These are phyloP conservation scores for Calliphora vomitoria DNA, from an alignment of 2,888 invertebrate genomes.

Conservation along the genomic window DNA sequence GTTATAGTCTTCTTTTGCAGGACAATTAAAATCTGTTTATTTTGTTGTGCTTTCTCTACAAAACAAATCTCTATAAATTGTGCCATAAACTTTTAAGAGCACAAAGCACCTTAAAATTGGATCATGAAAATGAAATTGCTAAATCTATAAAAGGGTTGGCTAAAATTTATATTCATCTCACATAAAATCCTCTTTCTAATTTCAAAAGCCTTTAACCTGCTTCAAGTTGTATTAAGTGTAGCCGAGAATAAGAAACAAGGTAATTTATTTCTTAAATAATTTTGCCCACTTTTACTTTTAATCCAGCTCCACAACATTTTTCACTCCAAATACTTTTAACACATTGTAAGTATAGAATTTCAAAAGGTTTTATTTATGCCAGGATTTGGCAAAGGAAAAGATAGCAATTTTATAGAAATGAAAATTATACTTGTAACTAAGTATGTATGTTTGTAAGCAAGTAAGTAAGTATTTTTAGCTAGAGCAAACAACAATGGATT, in stretches of 20 bases:
- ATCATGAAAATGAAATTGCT: conserved; percentile 2
- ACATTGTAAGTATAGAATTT: conserved; percentile 44
- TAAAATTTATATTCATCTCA: conserved; percentile 11
- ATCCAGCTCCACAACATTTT: conserved; percentile 42
- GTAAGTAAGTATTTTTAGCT: conserved; percentile 19
- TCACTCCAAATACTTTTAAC: conserved; percentile 68
- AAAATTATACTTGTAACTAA: conserved; percentile 32
- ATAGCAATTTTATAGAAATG: conserved; percentile 1
- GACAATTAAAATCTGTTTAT: conserved; percentile 7
- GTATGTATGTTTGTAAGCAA: neutral
- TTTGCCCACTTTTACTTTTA: conserved; percentile 47
- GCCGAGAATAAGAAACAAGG: neutral
- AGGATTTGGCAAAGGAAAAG: neutral
- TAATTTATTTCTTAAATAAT: conserved; percentile 43
- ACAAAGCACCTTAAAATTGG: neutral
- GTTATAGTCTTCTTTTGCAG: neutral
- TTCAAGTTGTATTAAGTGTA: neutral
- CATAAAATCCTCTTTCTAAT: conserved; percentile 9
- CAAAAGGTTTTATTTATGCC: conserved; percentile 37
- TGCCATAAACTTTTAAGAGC: neutral
- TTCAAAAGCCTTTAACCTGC: conserved; percentile 31
- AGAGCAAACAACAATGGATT: conserved; percentile 52
- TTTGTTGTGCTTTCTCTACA: neutral
- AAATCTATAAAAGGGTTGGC: conserved; percentile 2
- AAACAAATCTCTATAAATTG: neutral